phyloP scores from a whole-genome alignment of 2,113 vertebrate genomes.

The Neomonachus schauinslandi region DNA sequence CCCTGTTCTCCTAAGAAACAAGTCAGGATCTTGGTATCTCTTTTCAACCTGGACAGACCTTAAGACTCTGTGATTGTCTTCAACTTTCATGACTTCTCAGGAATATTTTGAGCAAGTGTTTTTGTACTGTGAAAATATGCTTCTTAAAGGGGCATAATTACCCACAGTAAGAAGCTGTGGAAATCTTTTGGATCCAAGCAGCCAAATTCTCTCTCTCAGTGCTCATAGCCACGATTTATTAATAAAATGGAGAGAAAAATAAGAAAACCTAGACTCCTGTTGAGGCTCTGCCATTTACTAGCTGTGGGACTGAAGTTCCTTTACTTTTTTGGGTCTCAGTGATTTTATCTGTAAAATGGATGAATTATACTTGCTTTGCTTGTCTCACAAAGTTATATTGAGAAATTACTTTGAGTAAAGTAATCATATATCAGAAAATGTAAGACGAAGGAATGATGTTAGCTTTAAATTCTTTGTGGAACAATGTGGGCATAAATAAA shows the following conservation, averaged over 20 bases:
- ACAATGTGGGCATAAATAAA: neutral
- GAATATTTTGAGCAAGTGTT: neutral
- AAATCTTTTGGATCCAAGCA: neutral
- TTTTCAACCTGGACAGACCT: neutral
- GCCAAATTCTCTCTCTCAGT: neutral
- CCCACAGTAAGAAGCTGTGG: neutral
- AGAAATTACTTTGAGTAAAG: neutral
- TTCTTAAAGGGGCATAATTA: neutral
- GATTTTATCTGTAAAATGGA: neutral
- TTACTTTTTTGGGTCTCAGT: neutral
- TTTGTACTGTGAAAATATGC: neutral
- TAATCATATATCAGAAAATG: neutral
- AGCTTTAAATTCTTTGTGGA: neutral
- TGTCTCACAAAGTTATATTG: neutral
- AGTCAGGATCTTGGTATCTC: neutral
- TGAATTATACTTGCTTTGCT: slow-evolving; percentile 1
- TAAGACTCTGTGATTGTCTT: neutral
- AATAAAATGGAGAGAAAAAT: slow-evolving; percentile 11
- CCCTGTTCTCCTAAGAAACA: neutral
- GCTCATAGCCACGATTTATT: neutral
- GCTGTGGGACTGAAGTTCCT: neutral
- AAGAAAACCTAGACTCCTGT: neutral
- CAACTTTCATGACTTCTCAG: slow-evolving; percentile 1
- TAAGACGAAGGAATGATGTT: neutral
- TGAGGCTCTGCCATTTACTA: neutral